phyloP scores from a whole-genome alignment of 1,140 invertebrate species.

The Dufourea novaeangliae region DNA sequence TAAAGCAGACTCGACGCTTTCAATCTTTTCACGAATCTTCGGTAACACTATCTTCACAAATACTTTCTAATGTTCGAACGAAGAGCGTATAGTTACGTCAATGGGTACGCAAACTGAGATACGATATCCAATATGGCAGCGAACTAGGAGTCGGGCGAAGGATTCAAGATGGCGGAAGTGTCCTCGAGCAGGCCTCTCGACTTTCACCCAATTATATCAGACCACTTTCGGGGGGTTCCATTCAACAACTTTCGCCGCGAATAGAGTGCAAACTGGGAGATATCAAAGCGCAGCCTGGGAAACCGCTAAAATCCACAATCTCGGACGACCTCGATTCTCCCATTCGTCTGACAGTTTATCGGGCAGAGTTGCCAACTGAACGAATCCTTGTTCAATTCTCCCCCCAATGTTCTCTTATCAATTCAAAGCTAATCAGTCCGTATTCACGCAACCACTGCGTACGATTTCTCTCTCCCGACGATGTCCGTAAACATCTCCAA shows the following conservation, averaged over 20 bases:
- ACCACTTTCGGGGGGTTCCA: neutral
- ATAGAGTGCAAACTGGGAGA: neutral
- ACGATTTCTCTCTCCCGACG: no score
- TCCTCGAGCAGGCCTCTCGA: neutral
- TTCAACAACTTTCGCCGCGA: neutral
- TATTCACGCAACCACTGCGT: neutral
- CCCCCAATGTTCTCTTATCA: no score
- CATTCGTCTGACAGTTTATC: no score
- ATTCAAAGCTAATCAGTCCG: neutral
- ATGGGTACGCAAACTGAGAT: no score
- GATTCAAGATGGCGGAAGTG: slow-evolving; percentile 6
- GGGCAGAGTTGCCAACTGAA: no score
- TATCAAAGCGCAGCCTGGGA: no score
- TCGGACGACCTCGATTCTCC: no score
- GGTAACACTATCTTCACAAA: neutral
- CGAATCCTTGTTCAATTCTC: no score
- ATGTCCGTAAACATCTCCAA: slow-evolving; percentile 23
- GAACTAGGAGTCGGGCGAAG: neutral
- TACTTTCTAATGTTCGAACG: neutral
- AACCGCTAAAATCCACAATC: neutral
- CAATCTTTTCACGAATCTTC: no score
- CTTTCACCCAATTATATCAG: neutral
- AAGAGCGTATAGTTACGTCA: no score
- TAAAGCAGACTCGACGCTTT: no score
- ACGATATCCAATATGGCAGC: neutral